Base-by-base conservation (phyloP, 2,888 invertebrate genomes). In the Drosophila maculinotata region DNA sequence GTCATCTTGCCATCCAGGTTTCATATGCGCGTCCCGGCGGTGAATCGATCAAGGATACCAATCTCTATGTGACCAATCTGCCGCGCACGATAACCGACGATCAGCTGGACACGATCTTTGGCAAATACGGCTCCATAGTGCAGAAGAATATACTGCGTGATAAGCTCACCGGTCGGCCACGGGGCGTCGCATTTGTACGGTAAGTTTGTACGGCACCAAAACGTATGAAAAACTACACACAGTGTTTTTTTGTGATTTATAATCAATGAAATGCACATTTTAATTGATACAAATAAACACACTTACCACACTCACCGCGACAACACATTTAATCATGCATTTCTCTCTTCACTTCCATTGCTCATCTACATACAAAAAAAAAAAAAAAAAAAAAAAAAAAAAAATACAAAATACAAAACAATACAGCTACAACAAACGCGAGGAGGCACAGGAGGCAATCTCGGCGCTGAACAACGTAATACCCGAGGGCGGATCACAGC, bases 181-280 rank as follows among this genome's bases (percentile, higher is more conserved):
- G 97, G 81, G 97, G 98, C 41, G 97, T 98, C 51, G 98, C 97
- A 12, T 98, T 98, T 92, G 97, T 97, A 62, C 95, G 97, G 97
- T 97, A 91, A 92, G 86, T 79, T 25, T 36, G n/a, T n/a, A 15
- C 33, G 23, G 33, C 9, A 23, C 31, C 20, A 48, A 23, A 45
- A 12, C 2, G 9, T n/a, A 23, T n/a, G 3, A n/a, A 12, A 48
- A 8, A 15, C 12, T n/a, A 35, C 35, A 36, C 36, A 36, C 10
- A 17, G 9, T 35, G 1, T 41, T 12, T 15, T 42, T 42, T 42
- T 42, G 25, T 17, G n/a, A 39, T 15, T 28, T 42, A 10, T 2
- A 30, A 30, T 17, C 17, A 10, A 28, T 44, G 14, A 26, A 26
- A 28, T 20, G 20, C 20, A 20, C 20, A 20, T 20, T 20, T 4